Percentiles rank a stretch among this genome's conserved stretches.
phyloP scores from a whole-genome alignment of 2,113 vertebrate genomes.

The Urocynchramus pylzowi region DNA sequence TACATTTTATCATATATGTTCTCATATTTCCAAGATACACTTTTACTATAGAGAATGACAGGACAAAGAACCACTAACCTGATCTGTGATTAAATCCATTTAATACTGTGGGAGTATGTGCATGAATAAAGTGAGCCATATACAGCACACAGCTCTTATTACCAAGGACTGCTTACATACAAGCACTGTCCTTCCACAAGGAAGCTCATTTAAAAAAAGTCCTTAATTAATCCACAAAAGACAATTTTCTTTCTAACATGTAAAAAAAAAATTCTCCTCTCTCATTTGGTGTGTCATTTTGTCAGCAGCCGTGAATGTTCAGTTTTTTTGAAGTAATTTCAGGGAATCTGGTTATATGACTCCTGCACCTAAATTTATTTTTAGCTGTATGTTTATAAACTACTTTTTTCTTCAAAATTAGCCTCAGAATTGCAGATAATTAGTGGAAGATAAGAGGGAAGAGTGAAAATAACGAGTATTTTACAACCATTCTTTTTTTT shows the following conservation, averaged over 20 bases:
- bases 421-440: not conserved
- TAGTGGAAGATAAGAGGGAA: not conserved
- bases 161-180: not conserved
- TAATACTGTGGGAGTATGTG: not conserved
- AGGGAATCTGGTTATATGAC: not conserved
- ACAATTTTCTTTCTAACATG: not conserved
- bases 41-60: not conserved
- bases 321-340: not conserved
- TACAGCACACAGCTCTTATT: not conserved
- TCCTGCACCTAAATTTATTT: not conserved
- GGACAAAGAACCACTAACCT: not conserved
- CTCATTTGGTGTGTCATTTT: not conserved
- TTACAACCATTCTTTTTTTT: conserved; percentile 23
- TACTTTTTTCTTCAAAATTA: not conserved
- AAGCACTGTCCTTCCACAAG: not conserved
- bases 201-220: not conserved
- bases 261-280: not conserved
- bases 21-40: not conserved
- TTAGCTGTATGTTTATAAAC: not conserved
- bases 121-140: not conserved
- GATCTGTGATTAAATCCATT: not conserved
- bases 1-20: not conserved
- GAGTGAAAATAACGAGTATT: conserved; percentile 10
- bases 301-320: not conserved
- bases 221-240: not conserved